phyloP scores from a whole-genome alignment of 2,797 vertebrate genomes.

The Cossypha niveicapilla region DNA sequence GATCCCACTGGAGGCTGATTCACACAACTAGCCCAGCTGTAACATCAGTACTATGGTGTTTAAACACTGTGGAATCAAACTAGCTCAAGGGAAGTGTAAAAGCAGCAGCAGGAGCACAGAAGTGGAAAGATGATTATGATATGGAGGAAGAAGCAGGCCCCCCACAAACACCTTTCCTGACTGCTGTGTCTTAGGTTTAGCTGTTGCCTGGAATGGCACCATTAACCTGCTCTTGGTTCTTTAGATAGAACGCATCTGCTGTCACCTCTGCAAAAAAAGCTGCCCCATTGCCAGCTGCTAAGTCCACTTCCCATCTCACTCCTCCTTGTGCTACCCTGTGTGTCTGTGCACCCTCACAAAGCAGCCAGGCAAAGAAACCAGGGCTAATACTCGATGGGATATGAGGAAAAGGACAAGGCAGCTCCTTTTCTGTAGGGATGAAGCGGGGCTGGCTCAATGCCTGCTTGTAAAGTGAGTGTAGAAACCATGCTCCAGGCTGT shows the following conservation, averaged over 20 bases:
- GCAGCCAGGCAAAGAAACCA: not conserved
- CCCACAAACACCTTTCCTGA: not conserved
- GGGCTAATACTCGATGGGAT: rapidly evolving
- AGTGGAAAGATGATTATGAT: not conserved
- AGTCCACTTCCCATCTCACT: rapidly evolving
- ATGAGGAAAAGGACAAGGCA: not conserved
- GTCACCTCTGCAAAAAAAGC: not conserved
- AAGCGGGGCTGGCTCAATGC: not conserved
- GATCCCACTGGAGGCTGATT: not conserved
- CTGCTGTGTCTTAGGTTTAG: not conserved
- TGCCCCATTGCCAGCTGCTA: not conserved
- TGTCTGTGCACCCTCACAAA: not conserved
- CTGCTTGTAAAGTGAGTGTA: not conserved
- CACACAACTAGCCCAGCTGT: not conserved
- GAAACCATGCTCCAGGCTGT: not conserved
- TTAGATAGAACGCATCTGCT: not conserved
- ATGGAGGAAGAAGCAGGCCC: not conserved
- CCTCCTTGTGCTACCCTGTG: not conserved
- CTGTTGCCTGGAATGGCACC: not conserved
- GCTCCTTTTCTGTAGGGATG: rapidly evolving
- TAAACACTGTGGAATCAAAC: not conserved
- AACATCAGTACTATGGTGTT: not conserved
- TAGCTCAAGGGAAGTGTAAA: not conserved
- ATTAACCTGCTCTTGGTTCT: not conserved
- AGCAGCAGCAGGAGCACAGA: not conserved